Conservation (phyloP, 2,113 vertebrate genomes). For the Myrmophylax atrothorax region DNA sequence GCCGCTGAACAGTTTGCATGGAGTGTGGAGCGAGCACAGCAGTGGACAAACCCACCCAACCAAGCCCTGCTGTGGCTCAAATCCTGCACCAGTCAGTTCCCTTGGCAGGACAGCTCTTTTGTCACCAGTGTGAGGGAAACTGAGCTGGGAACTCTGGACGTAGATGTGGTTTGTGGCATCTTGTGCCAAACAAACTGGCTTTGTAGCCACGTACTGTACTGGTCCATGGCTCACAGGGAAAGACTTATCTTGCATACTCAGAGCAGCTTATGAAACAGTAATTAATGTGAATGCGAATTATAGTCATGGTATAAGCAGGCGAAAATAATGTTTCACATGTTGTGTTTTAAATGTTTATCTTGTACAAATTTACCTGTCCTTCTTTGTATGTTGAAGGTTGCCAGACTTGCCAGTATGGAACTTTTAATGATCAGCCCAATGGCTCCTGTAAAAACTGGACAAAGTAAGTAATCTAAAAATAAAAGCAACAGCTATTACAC, state of each 20-base stretch:
- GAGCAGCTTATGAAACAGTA: background rate
- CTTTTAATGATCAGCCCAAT: conserved; percentile 37
- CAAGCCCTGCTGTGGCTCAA: background rate
- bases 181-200: background rate
- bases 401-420: conserved; percentile 40
- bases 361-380: background rate
- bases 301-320: background rate
- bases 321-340: background rate
- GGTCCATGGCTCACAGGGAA: background rate
- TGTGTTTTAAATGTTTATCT: background rate
- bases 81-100: rapidly evolving
- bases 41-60: background rate
- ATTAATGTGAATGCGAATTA: background rate
- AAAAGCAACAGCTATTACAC: background rate
- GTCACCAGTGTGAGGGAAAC: background rate
- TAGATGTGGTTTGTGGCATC: background rate
- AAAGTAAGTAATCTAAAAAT: conserved; percentile 38
- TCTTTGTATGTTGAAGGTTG: conserved; percentile 42
- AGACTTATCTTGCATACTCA: background rate
- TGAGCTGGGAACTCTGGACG: background rate
- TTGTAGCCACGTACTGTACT: rapidly evolving
- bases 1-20: rapidly evolving
- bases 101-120: background rate
- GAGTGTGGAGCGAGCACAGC: background rate
- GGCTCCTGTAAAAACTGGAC: conserved; percentile 68